phyloP scores from a whole-genome alignment of 2,888 invertebrate species.

The Azorinus chamasolen region DNA sequence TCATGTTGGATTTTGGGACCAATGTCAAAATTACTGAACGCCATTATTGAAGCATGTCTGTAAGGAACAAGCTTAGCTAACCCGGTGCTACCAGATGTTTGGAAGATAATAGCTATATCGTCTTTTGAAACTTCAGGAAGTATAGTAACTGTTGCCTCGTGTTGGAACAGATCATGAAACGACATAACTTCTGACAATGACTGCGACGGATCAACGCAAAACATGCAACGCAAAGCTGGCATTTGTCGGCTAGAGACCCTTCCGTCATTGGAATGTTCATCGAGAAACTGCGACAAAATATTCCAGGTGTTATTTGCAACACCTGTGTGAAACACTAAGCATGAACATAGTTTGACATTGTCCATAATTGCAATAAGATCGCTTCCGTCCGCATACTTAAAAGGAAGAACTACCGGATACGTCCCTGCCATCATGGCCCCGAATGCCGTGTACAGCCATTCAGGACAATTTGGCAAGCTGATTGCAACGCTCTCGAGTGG shows the following conservation, averaged over 20 bases:
- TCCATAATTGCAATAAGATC: constrained; percentile 52
- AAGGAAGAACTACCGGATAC: constrained; percentile 21
- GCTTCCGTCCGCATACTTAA: constrained; percentile 57
- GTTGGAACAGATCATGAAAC: constrained; percentile 7
- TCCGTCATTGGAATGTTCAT: constrained; percentile 10
- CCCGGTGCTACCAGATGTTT: constrained; percentile 53
- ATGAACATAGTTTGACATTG: constrained; percentile 23
- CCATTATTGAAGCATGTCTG: constrained; percentile 1
- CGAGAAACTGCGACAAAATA: constrained; percentile 24
- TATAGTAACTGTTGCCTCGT: not conserved
- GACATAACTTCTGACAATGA: not conserved
- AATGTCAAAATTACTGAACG: too few species aligned
- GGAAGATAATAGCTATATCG: constrained; percentile 23
- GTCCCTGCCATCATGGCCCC: constrained; percentile 45
- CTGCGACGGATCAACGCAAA: constrained; percentile 5
- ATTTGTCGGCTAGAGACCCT: constrained; percentile 13
- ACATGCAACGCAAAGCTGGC: constrained; percentile 22
- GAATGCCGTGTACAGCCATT: constrained; percentile 46
- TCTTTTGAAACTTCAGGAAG: constrained; percentile 20
- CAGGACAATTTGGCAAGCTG: constrained; percentile 43
- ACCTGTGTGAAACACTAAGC: constrained; percentile 36
- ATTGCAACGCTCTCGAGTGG: constrained; percentile 33
- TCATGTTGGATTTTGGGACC: too few species aligned
- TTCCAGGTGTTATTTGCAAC: constrained; percentile 25
- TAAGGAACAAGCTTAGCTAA: constrained; percentile 38